These are phyloP conservation scores for Pherbina coryleti DNA, from an alignment of 2,888 invertebrate genomes.

Conservation along the genomic window DNA sequence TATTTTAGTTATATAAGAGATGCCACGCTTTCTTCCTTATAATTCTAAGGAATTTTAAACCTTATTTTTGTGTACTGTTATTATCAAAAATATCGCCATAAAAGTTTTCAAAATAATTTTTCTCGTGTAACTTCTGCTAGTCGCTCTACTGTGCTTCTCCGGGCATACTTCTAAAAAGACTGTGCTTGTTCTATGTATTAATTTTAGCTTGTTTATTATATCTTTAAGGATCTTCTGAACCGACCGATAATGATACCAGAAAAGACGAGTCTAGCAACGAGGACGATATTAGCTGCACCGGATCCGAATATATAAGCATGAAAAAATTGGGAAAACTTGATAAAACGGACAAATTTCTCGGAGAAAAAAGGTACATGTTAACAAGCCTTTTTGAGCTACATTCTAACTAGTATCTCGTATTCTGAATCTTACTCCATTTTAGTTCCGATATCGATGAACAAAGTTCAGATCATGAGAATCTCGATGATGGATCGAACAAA, in stretches of 20 bases:
- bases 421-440: background rate
- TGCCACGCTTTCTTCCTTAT: too few relatives aligned
- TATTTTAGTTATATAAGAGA: too few relatives aligned
- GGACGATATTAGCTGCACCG: constrained; percentile 53
- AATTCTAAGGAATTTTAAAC: too few relatives aligned
- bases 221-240: constrained; percentile 45
- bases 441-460: constrained; percentile 62
- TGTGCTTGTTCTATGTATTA: too few relatives aligned
- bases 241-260: constrained; percentile 56
- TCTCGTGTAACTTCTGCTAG: too few relatives aligned
- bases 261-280: constrained; percentile 53
- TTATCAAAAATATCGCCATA: too few relatives aligned
- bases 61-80: too few relatives aligned
- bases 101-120: too few relatives aligned
- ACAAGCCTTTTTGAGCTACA: too few relatives aligned
- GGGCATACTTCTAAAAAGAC: too few relatives aligned
- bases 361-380: constrained; percentile 45
- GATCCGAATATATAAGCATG: constrained; percentile 59
- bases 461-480: constrained; percentile 59
- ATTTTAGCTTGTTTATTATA: background rate
- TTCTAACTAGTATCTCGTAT: background rate
- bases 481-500: constrained; percentile 49
- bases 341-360: constrained; percentile 29
- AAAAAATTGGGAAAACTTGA: constrained; percentile 46
- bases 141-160: too few relatives aligned